phyloP scores from a whole-genome alignment of 2,888 invertebrate species.

The Polydesmus complanatus region DNA sequence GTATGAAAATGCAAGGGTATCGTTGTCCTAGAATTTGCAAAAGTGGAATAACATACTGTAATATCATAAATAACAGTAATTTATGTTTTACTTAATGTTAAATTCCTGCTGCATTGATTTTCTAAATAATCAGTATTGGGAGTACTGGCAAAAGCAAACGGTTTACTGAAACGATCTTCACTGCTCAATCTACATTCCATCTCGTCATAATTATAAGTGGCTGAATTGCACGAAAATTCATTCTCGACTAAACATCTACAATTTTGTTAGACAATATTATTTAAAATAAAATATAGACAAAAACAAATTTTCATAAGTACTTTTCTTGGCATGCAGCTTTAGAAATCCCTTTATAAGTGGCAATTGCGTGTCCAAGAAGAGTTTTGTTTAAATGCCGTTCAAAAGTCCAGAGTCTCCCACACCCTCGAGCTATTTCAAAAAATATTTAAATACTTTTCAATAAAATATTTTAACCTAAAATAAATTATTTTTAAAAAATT shows the following conservation, averaged over 20 bases:
- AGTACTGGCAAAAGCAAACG: slow-evolving; percentile 7
- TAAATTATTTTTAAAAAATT: slow-evolving; percentile 1
- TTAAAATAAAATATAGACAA: not conserved
- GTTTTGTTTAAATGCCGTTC: slow-evolving; percentile 37
- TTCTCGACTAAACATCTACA: slow-evolving; percentile 11
- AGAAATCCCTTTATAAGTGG: slow-evolving; percentile 25
- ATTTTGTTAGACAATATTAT: not conserved
- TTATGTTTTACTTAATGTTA: slow-evolving; percentile 9
- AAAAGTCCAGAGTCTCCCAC: slow-evolving; percentile 36
- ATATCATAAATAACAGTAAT: not conserved
- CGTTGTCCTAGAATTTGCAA: slow-evolving; percentile 12
- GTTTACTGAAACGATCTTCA: slow-evolving; percentile 43
- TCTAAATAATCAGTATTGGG: slow-evolving; percentile 13
- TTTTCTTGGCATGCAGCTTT: slow-evolving; percentile 14
- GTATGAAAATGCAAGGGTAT: slow-evolving; percentile 29
- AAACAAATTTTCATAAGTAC: not conserved
- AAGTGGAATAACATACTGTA: not conserved
- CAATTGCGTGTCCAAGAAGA: slow-evolving; percentile 32
- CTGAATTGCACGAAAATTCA: slow-evolving; percentile 31
- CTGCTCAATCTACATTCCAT: slow-evolving; percentile 55
- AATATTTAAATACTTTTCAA: slow-evolving; percentile 1
- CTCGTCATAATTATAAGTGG: slow-evolving; percentile 22
- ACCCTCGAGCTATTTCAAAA: slow-evolving; percentile 28
- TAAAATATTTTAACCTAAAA: slow-evolving; percentile 1
- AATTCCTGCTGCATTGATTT: slow-evolving; percentile 14